Conservation (phyloP, 2,888 invertebrate species). For the Camptogramma bilineatum region DNA sequence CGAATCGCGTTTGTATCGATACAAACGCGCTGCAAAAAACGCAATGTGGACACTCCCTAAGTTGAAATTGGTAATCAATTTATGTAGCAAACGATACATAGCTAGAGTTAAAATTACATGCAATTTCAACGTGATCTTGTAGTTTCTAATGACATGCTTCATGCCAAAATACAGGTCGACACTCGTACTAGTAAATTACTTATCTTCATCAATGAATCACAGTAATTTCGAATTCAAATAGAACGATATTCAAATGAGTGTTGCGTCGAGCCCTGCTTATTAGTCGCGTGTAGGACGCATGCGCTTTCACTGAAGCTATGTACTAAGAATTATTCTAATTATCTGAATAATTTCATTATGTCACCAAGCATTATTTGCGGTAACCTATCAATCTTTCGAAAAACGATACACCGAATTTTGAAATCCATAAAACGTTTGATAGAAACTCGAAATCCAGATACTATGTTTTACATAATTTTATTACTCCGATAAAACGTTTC, state of each 20-base stretch:
- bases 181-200: constrained; percentile 23
- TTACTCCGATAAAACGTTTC: no score
- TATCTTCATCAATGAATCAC: constrained; percentile 64
- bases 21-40: no score
- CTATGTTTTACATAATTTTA: no score
- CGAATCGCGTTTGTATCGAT: no score
- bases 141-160: background rate
- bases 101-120: background rate
- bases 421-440: no score
- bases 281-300: constrained; percentile 64
- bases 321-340: constrained; percentile 14
- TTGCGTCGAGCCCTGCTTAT: constrained; percentile 59
- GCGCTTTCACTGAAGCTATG: constrained; percentile 46
- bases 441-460: no score
- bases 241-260: constrained; percentile 70
- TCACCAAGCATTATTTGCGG: background rate
- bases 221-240: constrained; percentile 72
- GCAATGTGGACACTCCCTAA: no score
- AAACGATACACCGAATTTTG: no score
- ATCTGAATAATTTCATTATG: background rate
- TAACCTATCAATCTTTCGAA: no score
- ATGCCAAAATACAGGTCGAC: constrained; percentile 11
- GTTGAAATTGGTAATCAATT: no score
- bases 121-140: background rate
- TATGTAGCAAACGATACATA: no score